phyloP scores from a whole-genome alignment of 2,797 vertebrate genomes.

The Picus viridis region DNA sequence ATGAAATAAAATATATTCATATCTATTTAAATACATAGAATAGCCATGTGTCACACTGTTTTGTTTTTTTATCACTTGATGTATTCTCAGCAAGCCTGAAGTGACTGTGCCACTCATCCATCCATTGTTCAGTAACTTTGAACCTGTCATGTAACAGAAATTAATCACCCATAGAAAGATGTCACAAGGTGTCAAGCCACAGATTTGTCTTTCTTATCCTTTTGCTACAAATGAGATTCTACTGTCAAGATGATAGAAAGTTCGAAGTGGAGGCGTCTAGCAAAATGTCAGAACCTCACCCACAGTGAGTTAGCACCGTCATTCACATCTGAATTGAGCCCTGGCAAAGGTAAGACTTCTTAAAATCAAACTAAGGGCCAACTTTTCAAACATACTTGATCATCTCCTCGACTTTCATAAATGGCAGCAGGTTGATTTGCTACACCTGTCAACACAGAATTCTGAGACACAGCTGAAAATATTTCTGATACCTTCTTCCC shows the following conservation, averaged over 20 bases:
- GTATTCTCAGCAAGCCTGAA: slow-evolving; percentile 33
- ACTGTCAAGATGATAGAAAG: slow-evolving; percentile 76
- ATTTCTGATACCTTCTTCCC: not conserved
- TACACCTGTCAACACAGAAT: not conserved
- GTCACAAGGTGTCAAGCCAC: slow-evolving; percentile 71
- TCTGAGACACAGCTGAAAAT: slow-evolving; percentile 21
- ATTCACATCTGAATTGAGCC: slow-evolving; percentile 20
- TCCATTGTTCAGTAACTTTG: slow-evolving; percentile 67
- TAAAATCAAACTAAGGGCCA: not conserved
- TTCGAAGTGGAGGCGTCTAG: slow-evolving; percentile 29
- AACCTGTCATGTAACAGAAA: slow-evolving; percentile 66
- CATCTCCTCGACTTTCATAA: not conserved
- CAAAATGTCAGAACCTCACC: slow-evolving; percentile 64
- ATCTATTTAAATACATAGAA: not conserved
- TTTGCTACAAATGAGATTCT: slow-evolving; percentile 74
- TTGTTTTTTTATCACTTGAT: slow-evolving; percentile 59
- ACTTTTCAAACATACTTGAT: slow-evolving; percentile 4
- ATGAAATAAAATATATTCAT: not conserved
- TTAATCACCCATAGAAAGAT: slow-evolving; percentile 69
- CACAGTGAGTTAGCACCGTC: slow-evolving; percentile 26
- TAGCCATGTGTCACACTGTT: not conserved
- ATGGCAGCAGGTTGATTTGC: slow-evolving; percentile 11
- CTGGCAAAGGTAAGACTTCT: not conserved
- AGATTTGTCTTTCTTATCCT: slow-evolving; percentile 77
- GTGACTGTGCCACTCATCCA: slow-evolving; percentile 58